Base-by-base conservation (phyloP, 1,140 invertebrate species). In the Charaxes varanes region DNA sequence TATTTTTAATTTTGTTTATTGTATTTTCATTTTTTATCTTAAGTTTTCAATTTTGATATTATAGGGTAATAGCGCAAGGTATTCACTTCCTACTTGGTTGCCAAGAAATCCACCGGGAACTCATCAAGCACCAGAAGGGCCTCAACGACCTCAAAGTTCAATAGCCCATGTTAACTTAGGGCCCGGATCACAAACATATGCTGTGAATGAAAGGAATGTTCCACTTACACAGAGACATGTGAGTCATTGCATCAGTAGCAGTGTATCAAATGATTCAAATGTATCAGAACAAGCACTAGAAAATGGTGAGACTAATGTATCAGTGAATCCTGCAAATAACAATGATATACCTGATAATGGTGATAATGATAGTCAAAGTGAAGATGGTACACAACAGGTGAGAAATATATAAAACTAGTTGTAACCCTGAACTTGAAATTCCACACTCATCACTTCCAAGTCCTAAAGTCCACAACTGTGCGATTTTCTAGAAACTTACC, bases 301-400 rank as follows among this genome's bases (percentile, higher is more conserved):
- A 10, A 53, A 64, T 13, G 54, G 44, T 1, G 79, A 80, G 10
- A 67, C 76, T 13, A 82, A 77, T 62, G 58, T 66, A 12, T 72
- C 71, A 4, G 70, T 76, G 10, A 83, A 83, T 43, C 73, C 76
- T 0, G 62, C 72, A 14, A 80, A 80, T 41, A 83, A 83, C 48
- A 80, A 80, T 26, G 79, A 83, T 50, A 73, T 76, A n/a, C 62
- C 77, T 63, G 76, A 83, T 22, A 74, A 78, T 63, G 55, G 53
- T 13, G 79, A 83, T 41, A 79, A 73, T 68, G 79, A 80, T 11
- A 83, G 70, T 46, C 74, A 76, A 32, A 83, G 79, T 62, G 79
- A 83, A 41, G 79, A 83, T 58, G 70, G 70, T 2, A 62, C 63
- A 21, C 74, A 78, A 37, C 76, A 83, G 72, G 79, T 83, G 24